A percentile compares a stretch with the other conserved stretches of the same genome.
Conservation (phyloP, 1,140 invertebrate genomes). For the Elysia chlorotica region DNA sequence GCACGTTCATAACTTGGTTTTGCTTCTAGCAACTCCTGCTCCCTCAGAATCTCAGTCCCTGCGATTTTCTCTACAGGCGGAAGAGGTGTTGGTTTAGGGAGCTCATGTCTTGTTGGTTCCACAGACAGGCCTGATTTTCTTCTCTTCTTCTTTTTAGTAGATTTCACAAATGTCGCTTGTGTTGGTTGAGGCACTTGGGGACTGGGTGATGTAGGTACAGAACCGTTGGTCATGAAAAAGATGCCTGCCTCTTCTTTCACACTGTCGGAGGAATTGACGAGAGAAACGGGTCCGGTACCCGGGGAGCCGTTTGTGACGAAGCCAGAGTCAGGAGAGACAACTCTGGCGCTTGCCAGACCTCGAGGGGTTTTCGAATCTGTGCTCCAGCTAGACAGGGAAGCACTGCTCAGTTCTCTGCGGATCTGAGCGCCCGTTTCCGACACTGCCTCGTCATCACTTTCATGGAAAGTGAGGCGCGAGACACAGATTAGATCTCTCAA, state of each 20-base stretch:
- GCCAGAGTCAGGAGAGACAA: conserved; percentile 51
- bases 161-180: conserved; percentile 15
- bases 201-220: too few relatives aligned
- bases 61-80: conserved; percentile 35
- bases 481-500: conserved; percentile 58
- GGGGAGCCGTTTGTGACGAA: conserved; percentile 54
- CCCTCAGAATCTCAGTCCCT: background rate
- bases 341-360: background rate
- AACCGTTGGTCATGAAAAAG: too few relatives aligned
- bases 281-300: conserved; percentile 2
- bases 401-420: conserved; percentile 1
- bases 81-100: conserved; percentile 42
- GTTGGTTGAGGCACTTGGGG: too few relatives aligned
- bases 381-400: background rate
- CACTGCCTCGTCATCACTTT: conserved; percentile 48
- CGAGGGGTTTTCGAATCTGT: conserved; percentile 15
- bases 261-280: too few relatives aligned
- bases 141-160: conserved; percentile 37
- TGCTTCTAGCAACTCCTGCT: background rate
- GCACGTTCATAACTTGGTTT: conserved; percentile 10
- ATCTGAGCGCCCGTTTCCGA: conserved; percentile 29
- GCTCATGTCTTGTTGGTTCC: conserved; percentile 35
- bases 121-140: conserved; percentile 34
- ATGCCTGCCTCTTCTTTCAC: too few relatives aligned
- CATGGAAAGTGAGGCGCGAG: conserved; percentile 50